These are phyloP conservation scores for Spodoptera frugiperda DNA, from an alignment of 1,140 invertebrate genomes.

Conservation along the genomic window DNA sequence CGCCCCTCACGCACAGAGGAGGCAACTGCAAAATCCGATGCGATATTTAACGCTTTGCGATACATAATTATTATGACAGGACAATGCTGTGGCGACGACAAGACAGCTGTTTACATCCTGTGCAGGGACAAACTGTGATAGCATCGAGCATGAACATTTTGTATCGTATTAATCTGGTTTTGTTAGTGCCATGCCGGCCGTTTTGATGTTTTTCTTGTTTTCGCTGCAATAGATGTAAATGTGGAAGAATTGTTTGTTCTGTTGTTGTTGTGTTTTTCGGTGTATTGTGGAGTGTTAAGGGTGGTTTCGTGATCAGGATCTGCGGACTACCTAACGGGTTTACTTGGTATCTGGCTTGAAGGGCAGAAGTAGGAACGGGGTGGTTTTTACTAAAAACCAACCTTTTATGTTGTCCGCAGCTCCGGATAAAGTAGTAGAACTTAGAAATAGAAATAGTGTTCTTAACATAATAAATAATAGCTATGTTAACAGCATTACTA, in stretches of 20 bases:
- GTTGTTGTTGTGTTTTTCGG: not conserved
- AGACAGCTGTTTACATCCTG: slow-evolving; percentile 61
- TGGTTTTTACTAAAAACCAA: too few relatives aligned
- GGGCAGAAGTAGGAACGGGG: too few relatives aligned
- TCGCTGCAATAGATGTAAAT: slow-evolving; percentile 29
- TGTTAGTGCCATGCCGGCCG: slow-evolving; percentile 43
- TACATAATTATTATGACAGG: slow-evolving; percentile 73
- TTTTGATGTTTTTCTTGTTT: slow-evolving; percentile 32
- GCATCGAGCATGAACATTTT: slow-evolving; percentile 54
- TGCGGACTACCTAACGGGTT: too few relatives aligned
- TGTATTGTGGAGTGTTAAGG: not conserved
- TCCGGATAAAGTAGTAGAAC: too few relatives aligned
- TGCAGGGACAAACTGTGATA: slow-evolving; percentile 61
- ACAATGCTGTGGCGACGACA: slow-evolving; percentile 60
- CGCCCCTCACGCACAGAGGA: slow-evolving; percentile 46
- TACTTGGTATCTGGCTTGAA: too few relatives aligned
- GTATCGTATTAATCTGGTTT: slow-evolving; percentile 57
- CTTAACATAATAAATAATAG: too few relatives aligned
- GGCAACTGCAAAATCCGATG: slow-evolving; percentile 57
- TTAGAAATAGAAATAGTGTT: too few relatives aligned
- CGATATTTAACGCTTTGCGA: slow-evolving; percentile 63
- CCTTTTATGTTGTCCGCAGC: too few relatives aligned
- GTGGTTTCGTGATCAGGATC: too few relatives aligned
- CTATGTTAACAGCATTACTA: too few relatives aligned
- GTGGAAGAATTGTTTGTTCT: not conserved